phyloP scores from a whole-genome alignment of 1,140 invertebrate genomes.

The fruit fly (Drosophila melanogaster) region DNA sequence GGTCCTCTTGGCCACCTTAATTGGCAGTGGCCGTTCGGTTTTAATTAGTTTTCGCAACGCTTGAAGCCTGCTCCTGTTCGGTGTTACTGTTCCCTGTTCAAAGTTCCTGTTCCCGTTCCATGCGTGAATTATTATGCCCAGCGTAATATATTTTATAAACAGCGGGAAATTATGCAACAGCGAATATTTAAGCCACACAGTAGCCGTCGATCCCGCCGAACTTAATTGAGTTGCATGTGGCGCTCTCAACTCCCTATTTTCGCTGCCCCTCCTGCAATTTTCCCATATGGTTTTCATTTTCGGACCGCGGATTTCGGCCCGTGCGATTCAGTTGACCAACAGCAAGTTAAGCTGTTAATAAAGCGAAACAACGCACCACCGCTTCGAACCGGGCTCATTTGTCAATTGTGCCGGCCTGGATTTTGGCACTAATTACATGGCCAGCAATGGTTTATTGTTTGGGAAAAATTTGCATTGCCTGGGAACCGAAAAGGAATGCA shows the following conservation, averaged over 20 bases:
- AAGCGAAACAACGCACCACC: slow-evolving; percentile 19
- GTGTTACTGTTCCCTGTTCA: slow-evolving; percentile 11
- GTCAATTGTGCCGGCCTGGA: slow-evolving; percentile 36
- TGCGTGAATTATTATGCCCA: slow-evolving; percentile 73
- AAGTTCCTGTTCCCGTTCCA: slow-evolving; percentile 18
- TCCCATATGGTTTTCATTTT: slow-evolving; percentile 6
- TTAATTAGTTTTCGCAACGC: slow-evolving; percentile 81
- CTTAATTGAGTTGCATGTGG: slow-evolving; percentile 78
- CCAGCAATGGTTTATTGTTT: slow-evolving; percentile 34
- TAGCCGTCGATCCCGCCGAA: slow-evolving; percentile 58
- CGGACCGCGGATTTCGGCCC: slow-evolving; percentile 17
- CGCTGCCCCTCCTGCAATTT: slow-evolving; percentile 7
- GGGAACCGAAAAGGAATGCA: neutral
- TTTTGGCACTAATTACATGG: slow-evolving; percentile 38
- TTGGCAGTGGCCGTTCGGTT: slow-evolving; percentile 77
- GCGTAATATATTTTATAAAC: slow-evolving; percentile 74
- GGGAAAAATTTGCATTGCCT: slow-evolving; percentile 31
- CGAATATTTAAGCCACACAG: slow-evolving; percentile 49
- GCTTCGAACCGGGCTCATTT: slow-evolving; percentile 27
- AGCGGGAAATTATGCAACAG: slow-evolving; percentile 66
- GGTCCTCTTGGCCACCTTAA: slow-evolving; percentile 64
- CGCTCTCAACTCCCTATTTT: slow-evolving; percentile 29
- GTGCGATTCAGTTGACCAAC: slow-evolving; percentile 23
- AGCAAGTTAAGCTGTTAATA: slow-evolving; percentile 40
- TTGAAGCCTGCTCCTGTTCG: slow-evolving; percentile 56